These are phyloP conservation scores for Sebastes baramenuke DNA, from an alignment of 2,797 vertebrate genomes.

Conservation along the genomic window DNA sequence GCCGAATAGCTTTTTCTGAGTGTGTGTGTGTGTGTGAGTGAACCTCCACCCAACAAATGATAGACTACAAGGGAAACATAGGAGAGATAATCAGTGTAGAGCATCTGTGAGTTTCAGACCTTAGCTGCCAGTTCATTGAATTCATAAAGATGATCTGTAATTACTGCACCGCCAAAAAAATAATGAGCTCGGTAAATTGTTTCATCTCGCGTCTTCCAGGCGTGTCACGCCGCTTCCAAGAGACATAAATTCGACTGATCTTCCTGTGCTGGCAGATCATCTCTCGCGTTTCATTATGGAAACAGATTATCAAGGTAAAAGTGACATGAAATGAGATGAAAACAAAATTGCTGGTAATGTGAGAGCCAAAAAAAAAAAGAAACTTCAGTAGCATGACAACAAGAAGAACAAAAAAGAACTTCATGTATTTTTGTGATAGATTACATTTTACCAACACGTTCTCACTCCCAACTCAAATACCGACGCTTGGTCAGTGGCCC, in stretches of 20 bases:
- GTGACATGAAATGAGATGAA: constrained; percentile 1
- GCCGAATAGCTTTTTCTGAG: neutral
- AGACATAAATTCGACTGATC: constrained; percentile 25
- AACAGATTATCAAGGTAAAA: constrained; percentile 14
- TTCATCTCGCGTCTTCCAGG: constrained; percentile 16
- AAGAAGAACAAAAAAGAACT: neutral
- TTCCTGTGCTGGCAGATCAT: constrained; percentile 8
- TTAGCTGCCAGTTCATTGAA: constrained; percentile 15
- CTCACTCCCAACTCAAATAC: neutral
- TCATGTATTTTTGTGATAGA: neutral
- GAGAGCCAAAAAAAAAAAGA: neutral
- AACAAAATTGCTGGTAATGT: neutral
- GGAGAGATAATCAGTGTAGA: neutral
- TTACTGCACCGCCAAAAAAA: constrained; percentile 17
- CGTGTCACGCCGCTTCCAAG: constrained; percentile 23
- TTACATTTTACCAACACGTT: neutral
- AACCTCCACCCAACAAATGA: neutral
- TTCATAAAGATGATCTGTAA: constrained; percentile 31
- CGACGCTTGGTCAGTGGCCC: no score
- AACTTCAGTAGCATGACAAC: neutral
- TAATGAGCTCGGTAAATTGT: constrained; percentile 31
- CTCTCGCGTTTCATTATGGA: constrained; percentile 1
- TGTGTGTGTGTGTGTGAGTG: neutral
- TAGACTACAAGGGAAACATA: neutral
- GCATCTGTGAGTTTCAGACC: constrained; percentile 17